Conservation (phyloP, 2,888 invertebrate genomes). For the Micropterix aruncella region DNA sequence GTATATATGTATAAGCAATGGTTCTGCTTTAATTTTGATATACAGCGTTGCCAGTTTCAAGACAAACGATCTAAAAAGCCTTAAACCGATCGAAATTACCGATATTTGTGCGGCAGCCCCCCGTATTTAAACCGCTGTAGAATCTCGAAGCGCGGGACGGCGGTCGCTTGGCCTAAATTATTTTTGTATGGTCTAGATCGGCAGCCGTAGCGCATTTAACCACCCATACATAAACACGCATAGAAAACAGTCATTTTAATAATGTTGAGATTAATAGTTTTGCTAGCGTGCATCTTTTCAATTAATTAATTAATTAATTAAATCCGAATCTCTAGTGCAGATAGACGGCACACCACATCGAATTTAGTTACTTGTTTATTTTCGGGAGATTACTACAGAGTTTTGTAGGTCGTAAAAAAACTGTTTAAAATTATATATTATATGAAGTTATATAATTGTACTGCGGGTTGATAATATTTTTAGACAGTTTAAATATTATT, state of each 20-base stretch:
- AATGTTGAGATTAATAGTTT: background rate
- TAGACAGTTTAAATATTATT: slow-evolving; percentile 1
- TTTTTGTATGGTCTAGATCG: background rate
- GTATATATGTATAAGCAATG: too few relatives aligned
- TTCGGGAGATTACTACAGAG: background rate
- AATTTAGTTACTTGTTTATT: too few relatives aligned
- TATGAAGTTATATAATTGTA: slow-evolving; percentile 3
- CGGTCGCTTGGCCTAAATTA: background rate
- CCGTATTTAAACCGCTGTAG: too few relatives aligned
- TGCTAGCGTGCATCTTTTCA: too few relatives aligned
- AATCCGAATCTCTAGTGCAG: too few relatives aligned
- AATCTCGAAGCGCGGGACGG: too few relatives aligned
- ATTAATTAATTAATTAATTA: too few relatives aligned
- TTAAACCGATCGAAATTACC: background rate
- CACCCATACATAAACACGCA: too few relatives aligned
- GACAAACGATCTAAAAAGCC: background rate
- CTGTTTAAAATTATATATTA: background rate
- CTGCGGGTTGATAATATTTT: slow-evolving; percentile 3
- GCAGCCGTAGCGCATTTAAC: background rate
- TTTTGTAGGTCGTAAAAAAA: background rate
- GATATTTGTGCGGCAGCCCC: too few relatives aligned
- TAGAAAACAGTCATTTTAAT: background rate
- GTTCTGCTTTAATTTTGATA: too few relatives aligned
- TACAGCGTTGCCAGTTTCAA: too few relatives aligned
- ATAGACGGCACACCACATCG: too few relatives aligned